Evolutionary conservation across 2,797 vertebrate genomes (phyloP).

Genomic region (Lacerta viridis): DNA sequence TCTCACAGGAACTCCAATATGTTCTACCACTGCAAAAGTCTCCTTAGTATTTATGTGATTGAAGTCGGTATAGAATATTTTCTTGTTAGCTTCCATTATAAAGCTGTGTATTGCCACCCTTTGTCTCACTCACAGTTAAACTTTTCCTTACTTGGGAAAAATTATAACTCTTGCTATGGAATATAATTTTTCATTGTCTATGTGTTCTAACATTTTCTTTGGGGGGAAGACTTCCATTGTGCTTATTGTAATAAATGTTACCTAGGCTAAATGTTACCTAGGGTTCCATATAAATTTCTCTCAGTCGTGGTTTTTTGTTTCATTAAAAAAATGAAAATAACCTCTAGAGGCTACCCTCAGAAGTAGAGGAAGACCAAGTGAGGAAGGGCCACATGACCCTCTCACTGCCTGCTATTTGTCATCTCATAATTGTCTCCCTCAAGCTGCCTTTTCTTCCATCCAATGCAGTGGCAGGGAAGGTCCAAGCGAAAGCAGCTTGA

Average conservation of each 20-base stretch:
- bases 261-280: background rate
- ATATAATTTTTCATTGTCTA: background rate
- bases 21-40: constrained; percentile 1
- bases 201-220: background rate
- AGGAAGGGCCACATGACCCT: background rate
- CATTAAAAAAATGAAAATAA: background rate
- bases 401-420: background rate
- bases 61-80: background rate
- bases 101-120: background rate
- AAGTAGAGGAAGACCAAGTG: too few relatives aligned
- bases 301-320: background rate
- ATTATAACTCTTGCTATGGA: background rate
- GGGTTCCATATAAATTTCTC: background rate
- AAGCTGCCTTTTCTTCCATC: background rate
- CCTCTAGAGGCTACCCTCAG: background rate
- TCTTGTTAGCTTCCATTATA: background rate
- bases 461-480: too few relatives aligned
- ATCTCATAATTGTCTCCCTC: background rate
- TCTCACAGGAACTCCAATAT: background rate
- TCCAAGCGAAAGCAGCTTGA: background rate
- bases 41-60: constrained; percentile 4
- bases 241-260: background rate
- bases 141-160: background rate
- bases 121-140: rapidly evolving
- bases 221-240: too few relatives aligned